These are phyloP conservation scores for Megaptera novaeangliae DNA, from an alignment of 2,113 vertebrate genomes.

Conservation along the genomic window DNA sequence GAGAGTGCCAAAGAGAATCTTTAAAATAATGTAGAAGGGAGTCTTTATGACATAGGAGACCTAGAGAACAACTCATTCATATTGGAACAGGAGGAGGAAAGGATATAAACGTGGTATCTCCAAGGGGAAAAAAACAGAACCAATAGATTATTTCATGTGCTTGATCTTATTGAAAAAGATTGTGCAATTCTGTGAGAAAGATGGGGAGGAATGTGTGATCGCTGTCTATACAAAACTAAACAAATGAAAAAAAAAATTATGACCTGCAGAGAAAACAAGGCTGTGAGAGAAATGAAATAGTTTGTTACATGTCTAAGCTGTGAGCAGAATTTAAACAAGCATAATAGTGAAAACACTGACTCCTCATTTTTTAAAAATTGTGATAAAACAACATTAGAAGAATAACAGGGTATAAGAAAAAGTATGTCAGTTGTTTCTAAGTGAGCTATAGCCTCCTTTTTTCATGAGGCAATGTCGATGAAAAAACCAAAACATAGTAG, in stretches of 20 bases:
- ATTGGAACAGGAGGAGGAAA: neutral
- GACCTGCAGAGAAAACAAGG: neutral
- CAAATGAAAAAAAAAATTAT: neutral
- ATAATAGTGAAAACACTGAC: neutral
- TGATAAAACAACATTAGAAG: neutral
- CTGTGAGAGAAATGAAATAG: neutral
- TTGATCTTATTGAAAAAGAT: neutral
- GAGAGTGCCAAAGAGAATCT: neutral
- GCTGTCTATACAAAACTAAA: neutral
- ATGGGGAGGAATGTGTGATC: neutral
- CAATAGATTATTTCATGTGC: neutral
- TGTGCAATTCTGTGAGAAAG: neutral
- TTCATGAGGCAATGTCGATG: neutral
- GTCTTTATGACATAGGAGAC: too few relatives aligned
- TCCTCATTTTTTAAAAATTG: neutral
- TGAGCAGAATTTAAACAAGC: neutral
- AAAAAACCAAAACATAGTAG: neutral
- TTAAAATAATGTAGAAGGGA: neutral
- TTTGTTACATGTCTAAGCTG: neutral
- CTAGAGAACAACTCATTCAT: neutral
- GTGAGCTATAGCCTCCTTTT: neutral
- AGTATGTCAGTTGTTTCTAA: neutral
- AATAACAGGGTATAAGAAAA: neutral
- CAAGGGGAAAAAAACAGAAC: neutral
- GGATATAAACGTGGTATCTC: too few relatives aligned